Base-by-base conservation (phyloP, 64 coral and sea anemone species). In the Hydrozoanthus tunicans region DNA sequence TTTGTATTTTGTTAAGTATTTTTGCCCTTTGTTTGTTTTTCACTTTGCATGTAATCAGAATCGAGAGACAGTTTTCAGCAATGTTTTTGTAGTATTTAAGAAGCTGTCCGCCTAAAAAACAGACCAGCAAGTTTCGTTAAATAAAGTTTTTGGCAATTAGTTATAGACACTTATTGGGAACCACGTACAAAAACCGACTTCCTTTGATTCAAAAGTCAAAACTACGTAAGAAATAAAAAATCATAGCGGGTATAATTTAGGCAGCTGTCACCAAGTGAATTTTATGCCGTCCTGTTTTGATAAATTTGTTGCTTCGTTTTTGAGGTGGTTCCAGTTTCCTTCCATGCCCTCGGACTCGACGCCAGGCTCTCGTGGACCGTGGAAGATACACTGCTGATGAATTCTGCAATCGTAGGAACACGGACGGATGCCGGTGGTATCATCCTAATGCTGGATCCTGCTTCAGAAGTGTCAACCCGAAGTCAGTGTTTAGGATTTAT, bases 341-440 rank as follows among this genome's bases (percentile, higher is more conserved):
- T 7, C 59, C 83, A 3, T 95, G 94, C 73, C 94, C 94, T 62
- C 13, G 70, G 8, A 92, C 13, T 27, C 59, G 88, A 5, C 78
- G 84, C 0, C 94, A 92, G 51, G 94, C 94, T 5, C 58, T 92
- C 76, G 85, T 86, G n/a, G 94, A 95, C 80, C 90, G 94, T 15
- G 94, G 94, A 26, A 83, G 91, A 20, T 95, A 79, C 79, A 92
- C 89, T 24, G 85, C 81, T 6, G 94, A 95, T 57, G 94, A 95
- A 59, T 88, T 89, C 20, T 95, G 94, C 82, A 89, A 92, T 55
- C 59, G 70, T 27, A 77, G 54, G 9, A 95, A 90, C 73, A 20
- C 26, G 24, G 85, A 90, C 9, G 94, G 90, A 0, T 95, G 94
- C 24, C 62, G 59, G 81, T 58, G 80, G 9, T 92, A 68, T 59